Evolutionary conservation across 1,140 invertebrate genomes (phyloP).

Genomic region (Prorops nasuta): DNA sequence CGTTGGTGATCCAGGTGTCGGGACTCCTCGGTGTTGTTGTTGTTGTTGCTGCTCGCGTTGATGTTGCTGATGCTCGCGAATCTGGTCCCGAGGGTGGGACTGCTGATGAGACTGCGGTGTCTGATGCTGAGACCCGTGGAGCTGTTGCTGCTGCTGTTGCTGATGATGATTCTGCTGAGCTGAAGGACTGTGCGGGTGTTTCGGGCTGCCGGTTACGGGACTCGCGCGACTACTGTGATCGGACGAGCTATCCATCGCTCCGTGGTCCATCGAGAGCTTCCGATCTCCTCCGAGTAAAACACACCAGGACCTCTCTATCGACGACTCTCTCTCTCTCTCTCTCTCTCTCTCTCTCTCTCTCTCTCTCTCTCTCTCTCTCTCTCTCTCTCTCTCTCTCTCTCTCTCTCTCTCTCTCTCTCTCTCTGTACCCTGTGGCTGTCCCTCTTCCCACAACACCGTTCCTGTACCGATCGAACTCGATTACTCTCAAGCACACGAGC

Average conservation of each 20-base stretch:
- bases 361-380: background rate
- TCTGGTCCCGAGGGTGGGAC: constrained; percentile 50
- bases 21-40: constrained; percentile 46
- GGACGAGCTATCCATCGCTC: constrained; percentile 66
- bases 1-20: constrained; percentile 54
- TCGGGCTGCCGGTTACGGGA: constrained; percentile 50
- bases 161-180: constrained; percentile 48
- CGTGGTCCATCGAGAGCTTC: constrained; percentile 45
- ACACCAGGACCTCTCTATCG: too few relatives aligned
- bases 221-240: constrained; percentile 55
- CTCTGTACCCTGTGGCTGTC: too few relatives aligned
- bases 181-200: constrained; percentile 40
- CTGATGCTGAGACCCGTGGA: constrained; percentile 51
- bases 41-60: constrained; percentile 51
- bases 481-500: constrained; percentile 24
- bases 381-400: background rate
- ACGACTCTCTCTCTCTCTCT: too few relatives aligned
- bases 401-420: constrained; percentile 1
- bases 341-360: too few relatives aligned
- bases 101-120: constrained; percentile 57
- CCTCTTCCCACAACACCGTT: too few relatives aligned
- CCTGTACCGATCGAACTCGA: constrained; percentile 25
- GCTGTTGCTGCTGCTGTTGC: constrained; percentile 51
- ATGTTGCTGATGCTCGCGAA: constrained; percentile 47
- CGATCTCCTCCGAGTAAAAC: too few relatives aligned